Percentiles rank a stretch among this genome's conserved stretches.
Evolutionary conservation across 2,888 invertebrate genomes (phyloP).

Genomic region (Drosophila mimetica): DNA sequence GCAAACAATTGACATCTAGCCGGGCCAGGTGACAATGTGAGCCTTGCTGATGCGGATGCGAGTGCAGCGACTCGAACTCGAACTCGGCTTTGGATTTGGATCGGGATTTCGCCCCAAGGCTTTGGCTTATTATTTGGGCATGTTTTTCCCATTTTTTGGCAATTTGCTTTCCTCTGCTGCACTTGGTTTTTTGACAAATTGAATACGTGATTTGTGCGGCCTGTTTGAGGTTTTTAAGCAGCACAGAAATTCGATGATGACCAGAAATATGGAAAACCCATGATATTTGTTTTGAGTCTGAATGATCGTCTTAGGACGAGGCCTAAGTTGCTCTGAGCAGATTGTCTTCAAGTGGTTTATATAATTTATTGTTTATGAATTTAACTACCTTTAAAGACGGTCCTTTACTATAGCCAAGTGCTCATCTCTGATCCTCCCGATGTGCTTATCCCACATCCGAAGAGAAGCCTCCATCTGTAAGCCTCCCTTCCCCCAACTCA

Average conservation of each 20-base stretch:
- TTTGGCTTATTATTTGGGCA: slow-evolving; percentile 63
- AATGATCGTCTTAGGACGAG: neutral
- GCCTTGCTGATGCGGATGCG: slow-evolving; percentile 53
- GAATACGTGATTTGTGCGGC: slow-evolving; percentile 53
- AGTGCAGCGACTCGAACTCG: slow-evolving; percentile 56
- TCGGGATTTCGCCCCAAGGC: slow-evolving; percentile 50
- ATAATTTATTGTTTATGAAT: no score
- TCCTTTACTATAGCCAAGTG: neutral
- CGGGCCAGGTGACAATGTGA: slow-evolving; percentile 63
- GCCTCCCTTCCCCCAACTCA: neutral
- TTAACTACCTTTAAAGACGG: no score
- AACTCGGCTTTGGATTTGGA: slow-evolving; percentile 25
- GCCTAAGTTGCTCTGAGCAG: neutral
- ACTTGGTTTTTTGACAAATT: slow-evolving; percentile 31
- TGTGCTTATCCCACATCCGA: neutral
- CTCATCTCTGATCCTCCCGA: slow-evolving; percentile 15
- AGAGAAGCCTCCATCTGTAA: neutral
- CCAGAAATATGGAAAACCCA: slow-evolving; percentile 7
- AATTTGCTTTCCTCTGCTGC: slow-evolving; percentile 16
- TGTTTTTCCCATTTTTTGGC: slow-evolving; percentile 25
- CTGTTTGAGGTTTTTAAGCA: slow-evolving; percentile 29
- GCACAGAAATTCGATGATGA: slow-evolving; percentile 20
- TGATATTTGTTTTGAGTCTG: neutral
- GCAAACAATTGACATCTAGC: slow-evolving; percentile 72
- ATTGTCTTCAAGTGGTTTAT: slow-evolving; percentile 3